These are phyloP conservation scores for Coenonympha arcania DNA, from an alignment of 2,888 invertebrate species.

Conservation along the genomic window DNA sequence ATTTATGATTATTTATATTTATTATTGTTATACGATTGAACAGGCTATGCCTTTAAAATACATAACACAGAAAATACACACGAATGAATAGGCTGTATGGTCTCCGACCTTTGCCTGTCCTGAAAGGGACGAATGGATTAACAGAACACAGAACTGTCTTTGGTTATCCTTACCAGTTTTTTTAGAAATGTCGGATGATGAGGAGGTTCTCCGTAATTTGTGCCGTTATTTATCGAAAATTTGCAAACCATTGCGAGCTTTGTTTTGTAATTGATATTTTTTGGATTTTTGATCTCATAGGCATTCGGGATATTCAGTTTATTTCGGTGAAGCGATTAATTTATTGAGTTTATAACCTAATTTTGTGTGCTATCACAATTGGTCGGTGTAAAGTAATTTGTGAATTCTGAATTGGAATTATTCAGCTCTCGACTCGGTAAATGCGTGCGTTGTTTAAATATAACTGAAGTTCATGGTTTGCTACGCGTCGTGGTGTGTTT, in stretches of 20 bases:
- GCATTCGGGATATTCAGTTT: conserved; percentile 9
- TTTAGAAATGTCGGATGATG: conserved; percentile 49
- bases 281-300: not conserved
- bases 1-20: too few relatives aligned
- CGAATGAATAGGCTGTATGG: too few relatives aligned
- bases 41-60: too few relatives aligned
- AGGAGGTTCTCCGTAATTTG: conserved; percentile 35
- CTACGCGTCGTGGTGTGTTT: conserved; percentile 31
- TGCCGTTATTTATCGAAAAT: conserved; percentile 33
- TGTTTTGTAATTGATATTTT: conserved; percentile 11
- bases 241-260: conserved; percentile 11
- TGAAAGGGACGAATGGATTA: too few relatives aligned
- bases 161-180: too few relatives aligned
- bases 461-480: conserved; percentile 44
- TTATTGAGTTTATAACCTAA: conserved; percentile 46
- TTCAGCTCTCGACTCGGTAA: conserved; percentile 45
- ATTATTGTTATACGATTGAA: too few relatives aligned
- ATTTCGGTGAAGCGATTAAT: conserved; percentile 9
- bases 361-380: conserved; percentile 41
- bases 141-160: too few relatives aligned
- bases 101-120: too few relatives aligned
- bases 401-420: conserved; percentile 46
- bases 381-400: conserved; percentile 39
- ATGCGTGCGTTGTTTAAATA: conserved; percentile 65
- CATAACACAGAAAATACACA: too few relatives aligned